Conservation (phyloP, 1,140 invertebrate species). For the Ylistrum balloti region DNA sequence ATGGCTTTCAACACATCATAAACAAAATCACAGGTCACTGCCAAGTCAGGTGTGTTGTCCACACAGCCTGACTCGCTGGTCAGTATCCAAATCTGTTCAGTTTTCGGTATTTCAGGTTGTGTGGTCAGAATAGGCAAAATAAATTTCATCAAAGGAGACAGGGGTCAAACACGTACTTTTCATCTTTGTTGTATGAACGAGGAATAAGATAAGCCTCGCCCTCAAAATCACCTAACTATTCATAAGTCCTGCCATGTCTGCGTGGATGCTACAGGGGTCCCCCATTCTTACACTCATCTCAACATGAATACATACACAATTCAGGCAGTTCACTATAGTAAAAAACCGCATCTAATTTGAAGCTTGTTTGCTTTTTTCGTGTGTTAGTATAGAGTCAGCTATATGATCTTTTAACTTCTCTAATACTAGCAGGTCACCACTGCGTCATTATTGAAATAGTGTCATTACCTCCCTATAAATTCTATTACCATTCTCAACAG, state of each 20-base stretch:
- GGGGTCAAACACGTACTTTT: slow-evolving; percentile 21
- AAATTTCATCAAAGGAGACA: background rate
- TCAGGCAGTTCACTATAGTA: background rate
- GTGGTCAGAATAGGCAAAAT: slow-evolving; percentile 10
- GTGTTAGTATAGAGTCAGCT: background rate
- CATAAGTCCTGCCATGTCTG: background rate
- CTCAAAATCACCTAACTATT: background rate
- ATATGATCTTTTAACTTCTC: background rate
- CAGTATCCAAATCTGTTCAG: background rate
- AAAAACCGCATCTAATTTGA: background rate
- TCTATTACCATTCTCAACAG: slow-evolving; percentile 10
- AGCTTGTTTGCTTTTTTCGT: background rate
- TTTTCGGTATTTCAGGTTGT: background rate
- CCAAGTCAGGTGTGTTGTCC: background rate
- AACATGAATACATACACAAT: slow-evolving; percentile 14
- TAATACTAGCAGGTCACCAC: background rate
- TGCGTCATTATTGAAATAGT: background rate
- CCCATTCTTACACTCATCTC: background rate
- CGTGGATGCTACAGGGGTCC: background rate
- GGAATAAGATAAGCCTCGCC: background rate
- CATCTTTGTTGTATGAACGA: background rate
- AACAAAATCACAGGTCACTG: background rate
- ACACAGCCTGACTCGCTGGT: too few species aligned
- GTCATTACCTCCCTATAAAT: background rate
- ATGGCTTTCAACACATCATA: background rate